A percentile compares a stretch with the other conserved stretches of the same genome.
phyloP scores from a whole-genome alignment of 1,140 invertebrate species.

The Lycorma delicatula region DNA sequence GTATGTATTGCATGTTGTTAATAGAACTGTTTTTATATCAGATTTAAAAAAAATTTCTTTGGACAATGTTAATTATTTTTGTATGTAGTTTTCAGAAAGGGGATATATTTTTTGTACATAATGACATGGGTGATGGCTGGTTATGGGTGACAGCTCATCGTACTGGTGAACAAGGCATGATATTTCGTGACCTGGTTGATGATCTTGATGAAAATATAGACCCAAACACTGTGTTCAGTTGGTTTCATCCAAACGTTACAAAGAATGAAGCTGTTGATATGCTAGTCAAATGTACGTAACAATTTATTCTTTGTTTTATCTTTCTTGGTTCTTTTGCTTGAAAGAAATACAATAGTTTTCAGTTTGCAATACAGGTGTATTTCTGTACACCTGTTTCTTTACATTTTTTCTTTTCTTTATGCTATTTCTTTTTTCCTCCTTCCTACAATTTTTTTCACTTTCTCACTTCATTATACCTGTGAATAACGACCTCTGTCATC shows the following conservation, averaged over 20 bases:
- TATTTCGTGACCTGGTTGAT: constrained; percentile 90
- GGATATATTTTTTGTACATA: constrained; percentile 95
- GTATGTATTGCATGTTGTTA: too few species aligned
- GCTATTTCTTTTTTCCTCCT: too few species aligned
- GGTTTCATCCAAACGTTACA: constrained; percentile 94
- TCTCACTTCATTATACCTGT: too few species aligned
- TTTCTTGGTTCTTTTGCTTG: background rate
- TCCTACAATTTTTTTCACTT: too few species aligned
- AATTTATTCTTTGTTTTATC: background rate
- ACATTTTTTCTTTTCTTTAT: too few species aligned
- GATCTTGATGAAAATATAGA: constrained; percentile 90
- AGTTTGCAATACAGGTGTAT: too few species aligned
- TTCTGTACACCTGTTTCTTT: too few species aligned
- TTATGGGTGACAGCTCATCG: constrained; percentile 93
- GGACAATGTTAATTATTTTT: too few species aligned
- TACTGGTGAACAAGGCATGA: constrained; percentile 92
- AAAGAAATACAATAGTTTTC: too few species aligned
- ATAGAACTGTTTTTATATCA: too few species aligned
- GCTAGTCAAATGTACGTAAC: constrained; percentile 70
- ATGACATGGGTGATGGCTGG: constrained; percentile 97
- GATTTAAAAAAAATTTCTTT: background rate
- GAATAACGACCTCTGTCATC: too few species aligned
- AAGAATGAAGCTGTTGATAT: constrained; percentile 95
- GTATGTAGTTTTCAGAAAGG: constrained; percentile 83
- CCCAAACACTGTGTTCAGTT: constrained; percentile 96